Conservation (phyloP, 2,888 invertebrate genomes). For the Lutraria lutraria region DNA sequence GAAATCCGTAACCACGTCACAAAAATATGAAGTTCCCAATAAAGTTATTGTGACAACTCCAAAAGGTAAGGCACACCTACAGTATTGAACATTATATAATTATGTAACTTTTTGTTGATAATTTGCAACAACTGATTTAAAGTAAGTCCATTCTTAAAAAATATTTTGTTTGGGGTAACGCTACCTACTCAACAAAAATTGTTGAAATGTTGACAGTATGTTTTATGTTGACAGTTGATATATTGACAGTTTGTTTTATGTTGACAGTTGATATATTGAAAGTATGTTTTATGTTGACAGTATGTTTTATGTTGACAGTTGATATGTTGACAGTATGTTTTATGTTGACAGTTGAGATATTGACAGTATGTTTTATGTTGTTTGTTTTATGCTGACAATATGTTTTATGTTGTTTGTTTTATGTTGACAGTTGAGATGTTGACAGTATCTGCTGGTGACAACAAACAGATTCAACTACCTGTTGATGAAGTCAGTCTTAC, state of each 20-base stretch:
- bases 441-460: conserved; percentile 86
- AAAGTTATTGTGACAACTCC: background rate
- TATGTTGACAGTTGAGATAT: conserved; percentile 72
- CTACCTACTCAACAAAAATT: too few relatives aligned
- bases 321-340: background rate
- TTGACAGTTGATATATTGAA: too few relatives aligned
- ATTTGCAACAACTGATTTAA: too few relatives aligned
- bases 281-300: conserved; percentile 21
- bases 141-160: too few relatives aligned
- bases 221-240: too few relatives aligned
- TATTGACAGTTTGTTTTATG: too few relatives aligned
- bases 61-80: background rate
- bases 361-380: too few relatives aligned
- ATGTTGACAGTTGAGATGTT: conserved; percentile 78
- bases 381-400: too few relatives aligned
- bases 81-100: too few relatives aligned
- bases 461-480: conserved; percentile 90
- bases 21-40: background rate
- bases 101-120: background rate
- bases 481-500: conserved; percentile 94
- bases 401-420: background rate
- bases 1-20: background rate
- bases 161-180: too few relatives aligned
- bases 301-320: too few relatives aligned
- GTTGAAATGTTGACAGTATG: too few relatives aligned